phyloP scores from a whole-genome alignment of 2,113 vertebrate species.

The Cebus imitator region DNA sequence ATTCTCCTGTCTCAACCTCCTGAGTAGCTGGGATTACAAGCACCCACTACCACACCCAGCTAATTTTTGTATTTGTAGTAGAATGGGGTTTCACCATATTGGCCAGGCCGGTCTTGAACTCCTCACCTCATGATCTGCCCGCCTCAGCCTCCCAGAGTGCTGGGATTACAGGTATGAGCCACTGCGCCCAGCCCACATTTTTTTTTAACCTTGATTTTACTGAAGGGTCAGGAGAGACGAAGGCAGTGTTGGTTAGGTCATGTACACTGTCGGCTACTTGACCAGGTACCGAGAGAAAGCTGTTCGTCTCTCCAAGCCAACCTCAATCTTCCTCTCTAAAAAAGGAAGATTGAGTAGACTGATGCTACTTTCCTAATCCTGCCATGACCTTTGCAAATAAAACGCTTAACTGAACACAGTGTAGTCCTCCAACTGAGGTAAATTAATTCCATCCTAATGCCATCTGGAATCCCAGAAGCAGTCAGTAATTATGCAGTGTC shows the following conservation, averaged over 20 bases:
- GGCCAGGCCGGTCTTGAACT: no score
- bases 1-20: no score
- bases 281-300: background rate
- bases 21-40: no score
- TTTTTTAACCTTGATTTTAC: background rate
- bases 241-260: background rate
- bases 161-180: no score
- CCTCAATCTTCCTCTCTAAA: background rate
- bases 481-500: background rate
- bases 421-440: background rate
- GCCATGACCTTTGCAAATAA: slow-evolving; percentile 20
- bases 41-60: no score
- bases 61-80: no score
- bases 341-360: background rate
- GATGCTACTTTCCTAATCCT: background rate
- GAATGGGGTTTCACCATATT: no score
- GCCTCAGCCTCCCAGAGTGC: no score
- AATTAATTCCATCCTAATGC: background rate
- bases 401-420: background rate
- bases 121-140: no score
- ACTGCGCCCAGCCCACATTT: background rate
- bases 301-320: background rate
- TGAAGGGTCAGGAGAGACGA: background rate
- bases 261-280: background rate
- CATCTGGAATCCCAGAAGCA: slow-evolving; percentile 21